phyloP scores from a whole-genome alignment of 2,113 vertebrate species.

The Epinephelus cyanopodus region DNA sequence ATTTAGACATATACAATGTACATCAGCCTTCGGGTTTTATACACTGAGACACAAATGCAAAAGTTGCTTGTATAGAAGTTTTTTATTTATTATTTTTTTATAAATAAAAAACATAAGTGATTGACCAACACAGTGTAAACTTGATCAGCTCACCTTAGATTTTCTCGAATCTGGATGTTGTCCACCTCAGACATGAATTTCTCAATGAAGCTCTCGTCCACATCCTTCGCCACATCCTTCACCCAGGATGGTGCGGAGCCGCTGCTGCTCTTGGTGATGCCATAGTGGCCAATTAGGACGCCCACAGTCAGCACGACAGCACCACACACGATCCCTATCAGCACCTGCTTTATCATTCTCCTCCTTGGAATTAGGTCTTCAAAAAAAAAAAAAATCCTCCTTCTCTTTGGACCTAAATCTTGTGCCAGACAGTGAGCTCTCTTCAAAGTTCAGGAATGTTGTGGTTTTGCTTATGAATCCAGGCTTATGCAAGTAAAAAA shows the following conservation, averaged over 20 bases:
- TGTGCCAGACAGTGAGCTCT: neutral
- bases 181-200: constrained; percentile 85
- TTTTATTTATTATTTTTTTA: no score
- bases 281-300: constrained; percentile 86
- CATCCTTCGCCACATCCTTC: constrained; percentile 78
- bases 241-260: constrained; percentile 31
- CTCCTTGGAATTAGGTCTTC: neutral
- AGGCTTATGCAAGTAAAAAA: neutral
- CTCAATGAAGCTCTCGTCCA: constrained; percentile 84
- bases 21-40: neutral
- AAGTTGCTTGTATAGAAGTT: neutral
- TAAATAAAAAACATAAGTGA: neutral
- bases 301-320: constrained; percentile 63
- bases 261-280: constrained; percentile 74
- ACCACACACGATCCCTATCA: constrained; percentile 67
- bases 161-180: constrained; percentile 81
- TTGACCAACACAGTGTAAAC: neutral
- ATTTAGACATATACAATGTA: neutral
- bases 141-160: constrained; percentile 83
- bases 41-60: neutral
- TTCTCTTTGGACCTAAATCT: no score
- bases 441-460: neutral
- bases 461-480: constrained; percentile 15
- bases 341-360: constrained; percentile 78
- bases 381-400: neutral